Evolutionary conservation across 2,888 invertebrate genomes (phyloP), one percentile per base, ranked within the genome.

Genomic region (Drosophila eohydei): DNA sequence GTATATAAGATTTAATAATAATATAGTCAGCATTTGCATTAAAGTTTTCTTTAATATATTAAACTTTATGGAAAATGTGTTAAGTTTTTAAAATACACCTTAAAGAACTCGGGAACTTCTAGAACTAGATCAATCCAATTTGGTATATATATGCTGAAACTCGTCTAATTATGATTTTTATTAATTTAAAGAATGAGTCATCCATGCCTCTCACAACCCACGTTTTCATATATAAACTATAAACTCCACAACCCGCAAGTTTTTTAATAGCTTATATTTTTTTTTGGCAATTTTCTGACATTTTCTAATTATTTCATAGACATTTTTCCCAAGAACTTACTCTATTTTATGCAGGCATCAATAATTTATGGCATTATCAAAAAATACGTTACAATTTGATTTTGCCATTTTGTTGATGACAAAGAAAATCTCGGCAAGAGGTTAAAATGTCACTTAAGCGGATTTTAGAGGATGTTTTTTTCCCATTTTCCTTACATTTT

Each of bases 371-470:
- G 9, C 32, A 26, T 26, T 12, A 41, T 3, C 26, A 26, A 40
- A 60, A 89, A 86, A 90, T 74, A 78, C 89, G 89, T 90, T 90
- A 89, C 78, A 16, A 44, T 16, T 50, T 50, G 4, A n/a, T 30
- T 16, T 50, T 34, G 16, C 16, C 3, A 6, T 34, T 50, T 50
- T 50, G 3, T 7, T 0, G 32, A 4, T 50, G 34, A 50, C 50
- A 50, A 16, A 64, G 65, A 71, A 72, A 63, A 57, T 60, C 52
- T 14, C 65, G 69, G 64, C 48, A 86, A 87, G 79, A 87, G 86
- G 90, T 90, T 87, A 83, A 83, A 83, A 87, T 89, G 90, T 86
- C 90, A 90, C 78, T 79, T 89, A 76, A 87, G 81, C 84, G 59
- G 84, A 89, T 86, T 84, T 61, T 9, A 9, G 16, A 65, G 14